A percentile compares a stretch with the other conserved stretches of the same genome.
Conservation (phyloP, 2,888 invertebrate genomes). For the Cancer borealis region DNA sequence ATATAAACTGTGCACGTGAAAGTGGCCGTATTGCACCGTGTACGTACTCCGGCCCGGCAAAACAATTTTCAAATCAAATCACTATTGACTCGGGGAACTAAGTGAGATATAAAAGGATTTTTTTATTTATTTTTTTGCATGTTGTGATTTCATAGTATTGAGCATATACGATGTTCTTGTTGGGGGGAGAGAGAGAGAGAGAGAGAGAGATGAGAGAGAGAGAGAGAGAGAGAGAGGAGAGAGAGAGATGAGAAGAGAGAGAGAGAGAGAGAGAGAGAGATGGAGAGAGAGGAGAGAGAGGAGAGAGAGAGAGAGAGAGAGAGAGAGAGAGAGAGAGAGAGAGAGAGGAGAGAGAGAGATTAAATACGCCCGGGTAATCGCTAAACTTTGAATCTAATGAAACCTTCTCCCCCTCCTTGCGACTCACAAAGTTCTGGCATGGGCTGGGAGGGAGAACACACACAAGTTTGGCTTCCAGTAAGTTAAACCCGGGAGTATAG, state of each 20-base stretch:
- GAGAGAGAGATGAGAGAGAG: no score
- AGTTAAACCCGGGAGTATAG: not conserved
- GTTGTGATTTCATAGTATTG: no score
- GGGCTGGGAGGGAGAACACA: not conserved
- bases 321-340: slow-evolving; percentile 17
- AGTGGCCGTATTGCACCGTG: no score
- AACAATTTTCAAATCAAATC: no score
- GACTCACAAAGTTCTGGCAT: not conserved
- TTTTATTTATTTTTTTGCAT: no score
- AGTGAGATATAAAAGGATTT: no score
- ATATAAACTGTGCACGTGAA: no score
- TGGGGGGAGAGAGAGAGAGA: no score
- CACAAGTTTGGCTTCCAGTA: slow-evolving; percentile 13
- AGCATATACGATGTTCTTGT: no score
- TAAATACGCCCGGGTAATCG: not conserved
- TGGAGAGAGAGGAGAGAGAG: not conserved
- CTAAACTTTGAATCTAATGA: slow-evolving; percentile 1
- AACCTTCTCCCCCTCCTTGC: slow-evolving; percentile 28
- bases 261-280: not conserved
- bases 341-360: slow-evolving; percentile 12
- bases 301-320: not conserved
- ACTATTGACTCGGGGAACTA: no score
- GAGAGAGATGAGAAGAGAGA: not conserved
- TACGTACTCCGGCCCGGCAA: no score
- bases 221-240: no score